Base-by-base conservation (phyloP, 2,113 vertebrate genomes). In the Ceratotherium simum region DNA sequence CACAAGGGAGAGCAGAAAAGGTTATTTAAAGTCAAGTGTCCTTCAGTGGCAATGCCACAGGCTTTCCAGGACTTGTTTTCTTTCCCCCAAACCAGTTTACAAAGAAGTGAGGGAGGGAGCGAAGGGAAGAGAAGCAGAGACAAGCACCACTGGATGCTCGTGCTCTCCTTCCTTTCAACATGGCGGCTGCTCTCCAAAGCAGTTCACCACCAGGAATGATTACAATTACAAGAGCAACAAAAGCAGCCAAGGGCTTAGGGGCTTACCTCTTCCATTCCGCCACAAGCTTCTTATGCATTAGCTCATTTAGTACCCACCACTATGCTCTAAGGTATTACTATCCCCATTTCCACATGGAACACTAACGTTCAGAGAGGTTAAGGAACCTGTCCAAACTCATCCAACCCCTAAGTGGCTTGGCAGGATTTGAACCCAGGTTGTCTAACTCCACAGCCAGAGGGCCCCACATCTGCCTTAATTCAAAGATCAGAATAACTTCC, bases 391-490 rank as follows among this genome's bases (percentile, higher is more conserved):
- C 39, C 4, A 0, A 86, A 60, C 31, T 48, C 81, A 46, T 4
- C 64, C 6, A 67, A 29, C 12, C 29, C 29, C 0, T 21, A 60
- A 56, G 18, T 13, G 46, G 25, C 36, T 39, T 65, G 84, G 56
- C n/a, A 91, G 62, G 60, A 91, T 82, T 56, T 73, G 72, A 79
- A 89, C 39, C 33, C 80, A 75, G 23, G 8, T 21, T 83, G 16
- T 88, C 64, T 36, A 70, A 65, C 14, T 36, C 82, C 33, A 73
- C 18, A 79, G 65, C 29, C n/a, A 42, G 85, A 33, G 21, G 27
- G 33, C n/a, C n/a, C 39, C 17, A 46, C 11, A 23, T 72, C 76
- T 79, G 62, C 82, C 64, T 95, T 36, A 58, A 87, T 70, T 86
- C 56, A 73, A 76, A 87, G 65, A 62, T 62, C 42, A 89, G 64